Conservation (phyloP, 2,797 vertebrate species). For the Lophotriccus pileatus region DNA sequence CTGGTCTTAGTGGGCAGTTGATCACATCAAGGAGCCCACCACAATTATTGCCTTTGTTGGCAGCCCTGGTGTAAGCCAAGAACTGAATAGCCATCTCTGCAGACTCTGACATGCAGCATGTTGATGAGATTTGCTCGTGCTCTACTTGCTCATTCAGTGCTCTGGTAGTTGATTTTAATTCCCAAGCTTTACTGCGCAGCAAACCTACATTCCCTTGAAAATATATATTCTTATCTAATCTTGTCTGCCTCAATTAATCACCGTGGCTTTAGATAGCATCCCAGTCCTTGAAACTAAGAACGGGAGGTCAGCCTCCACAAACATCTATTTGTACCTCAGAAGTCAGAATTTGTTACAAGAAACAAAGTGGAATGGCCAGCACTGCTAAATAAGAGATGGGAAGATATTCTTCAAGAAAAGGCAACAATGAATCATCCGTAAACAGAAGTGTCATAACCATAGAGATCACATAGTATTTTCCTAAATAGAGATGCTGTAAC, state of each 20-base stretch:
- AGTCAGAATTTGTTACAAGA: background rate
- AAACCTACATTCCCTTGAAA: background rate
- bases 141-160: background rate
- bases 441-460: background rate
- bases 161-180: background rate
- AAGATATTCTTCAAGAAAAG: background rate
- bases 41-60: background rate
- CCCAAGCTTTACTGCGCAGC: accelerated
- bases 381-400: background rate
- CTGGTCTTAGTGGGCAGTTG: background rate
- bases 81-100: background rate
- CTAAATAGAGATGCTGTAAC: background rate
- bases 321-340: background rate
- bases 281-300: background rate
- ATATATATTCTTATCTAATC: background rate
- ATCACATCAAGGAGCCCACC: background rate
- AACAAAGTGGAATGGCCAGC: background rate
- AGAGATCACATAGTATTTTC: background rate
- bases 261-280: background rate
- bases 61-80: background rate
- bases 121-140: background rate
- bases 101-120: background rate
- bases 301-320: background rate
- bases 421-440: background rate
- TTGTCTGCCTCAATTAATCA: background rate